Evolutionary conservation across 2,888 invertebrate genomes (phyloP), one percentile per base, ranked within the genome.

Genomic region (Oscheius myriophilus): DNA sequence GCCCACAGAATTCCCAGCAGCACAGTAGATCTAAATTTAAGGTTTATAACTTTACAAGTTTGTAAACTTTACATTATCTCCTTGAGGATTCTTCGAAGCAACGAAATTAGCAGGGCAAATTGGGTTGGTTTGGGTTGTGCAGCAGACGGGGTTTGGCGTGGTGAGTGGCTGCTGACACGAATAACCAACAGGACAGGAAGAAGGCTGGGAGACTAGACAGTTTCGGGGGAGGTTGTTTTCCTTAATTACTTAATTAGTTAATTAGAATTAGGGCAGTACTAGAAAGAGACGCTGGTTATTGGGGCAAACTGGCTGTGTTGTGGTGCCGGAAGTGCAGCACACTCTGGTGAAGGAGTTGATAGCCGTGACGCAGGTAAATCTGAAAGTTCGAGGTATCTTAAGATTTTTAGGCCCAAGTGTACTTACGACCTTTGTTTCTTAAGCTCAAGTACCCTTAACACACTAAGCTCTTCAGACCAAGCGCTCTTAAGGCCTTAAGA

Each of bases 101-200:
- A 76, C 67, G 69, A 80, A 84, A 41, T 79, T 76, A 3, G 75
- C 33, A 0, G 84, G 84, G 65, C 84, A 84, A 25, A 76, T 73
- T 9, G 79, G 54, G 14, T 72, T 59, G 0, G 76, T 57, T 1
- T 80, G 69, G 1, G 70, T 58, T 2, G 82, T 73, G 62, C 82
- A 82, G 62, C 82, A 82, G 18, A 83, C 61, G 55, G 73, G 58
- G 6, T 71, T 69, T 11, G 75, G 41, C 11, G 73, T 63, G 26
- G 70, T 72, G 1, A 81, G 43, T 14, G 79, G 58, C 18, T 59
- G 54, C 25, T 71, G 63, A 65, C 82, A 83, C 7, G 71, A 61
- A 63, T 71, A 82, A 3, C 80, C 79, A 16, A 63, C 49, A 0
- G 77, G 74, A 53, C 82, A 82, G 18, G 76, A 65, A 9, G 52